Conservation (phyloP, 2,113 vertebrate genomes). For the Raphicerus campestris region DNA sequence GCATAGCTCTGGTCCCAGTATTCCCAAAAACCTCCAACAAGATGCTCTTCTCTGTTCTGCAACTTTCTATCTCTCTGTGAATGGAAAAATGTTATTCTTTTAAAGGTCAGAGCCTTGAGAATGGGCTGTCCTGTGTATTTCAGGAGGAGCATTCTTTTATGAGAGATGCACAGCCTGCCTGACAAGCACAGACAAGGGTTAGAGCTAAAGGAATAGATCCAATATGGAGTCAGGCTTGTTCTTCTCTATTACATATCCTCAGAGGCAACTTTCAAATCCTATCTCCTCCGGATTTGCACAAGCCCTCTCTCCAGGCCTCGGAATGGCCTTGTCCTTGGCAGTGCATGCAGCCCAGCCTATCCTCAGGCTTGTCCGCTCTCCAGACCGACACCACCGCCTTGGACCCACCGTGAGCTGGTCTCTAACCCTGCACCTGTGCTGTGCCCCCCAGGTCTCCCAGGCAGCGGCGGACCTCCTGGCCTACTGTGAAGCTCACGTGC, state of each 20-base stretch:
- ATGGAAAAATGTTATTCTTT: not conserved
- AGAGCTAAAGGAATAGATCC: not conserved
- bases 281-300: not conserved
- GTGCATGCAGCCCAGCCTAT: not conserved
- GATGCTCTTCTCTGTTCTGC: not conserved
- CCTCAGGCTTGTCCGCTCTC: not conserved
- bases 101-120: not conserved
- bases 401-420: fast-evolving
- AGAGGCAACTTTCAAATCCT: fast-evolving
- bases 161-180: not conserved
- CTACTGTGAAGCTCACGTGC: conserved; percentile 95
- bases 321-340: not conserved
- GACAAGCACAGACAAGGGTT: not conserved
- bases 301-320: not conserved
- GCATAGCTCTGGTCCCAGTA: not conserved
- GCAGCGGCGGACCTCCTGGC: conserved; percentile 96
- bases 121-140: not conserved
- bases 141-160: not conserved
- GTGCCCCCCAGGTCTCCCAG: conserved; percentile 91
- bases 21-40: not conserved
- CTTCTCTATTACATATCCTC: not conserved
- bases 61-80: not conserved
- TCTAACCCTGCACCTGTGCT: not conserved
- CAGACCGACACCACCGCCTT: fast-evolving
- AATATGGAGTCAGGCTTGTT: not conserved